phyloP scores from a whole-genome alignment of 2,888 invertebrate species.

The Halictus ligatus region DNA sequence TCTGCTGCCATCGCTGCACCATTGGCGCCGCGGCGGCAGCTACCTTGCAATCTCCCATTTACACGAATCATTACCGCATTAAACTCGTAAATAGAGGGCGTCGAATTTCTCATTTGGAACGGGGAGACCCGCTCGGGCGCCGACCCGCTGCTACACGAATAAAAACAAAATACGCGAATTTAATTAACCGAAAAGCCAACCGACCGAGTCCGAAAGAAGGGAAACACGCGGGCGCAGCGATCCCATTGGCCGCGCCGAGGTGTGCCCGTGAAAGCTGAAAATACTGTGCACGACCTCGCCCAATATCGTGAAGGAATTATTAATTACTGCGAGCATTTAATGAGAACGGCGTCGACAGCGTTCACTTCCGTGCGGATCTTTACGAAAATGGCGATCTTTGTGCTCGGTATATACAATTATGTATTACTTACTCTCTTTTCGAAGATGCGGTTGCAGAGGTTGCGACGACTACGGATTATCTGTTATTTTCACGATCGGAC shows the following conservation, averaged over 20 bases:
- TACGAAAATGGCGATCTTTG: neutral
- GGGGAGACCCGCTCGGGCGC: constrained; percentile 7
- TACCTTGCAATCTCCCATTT: constrained; percentile 54
- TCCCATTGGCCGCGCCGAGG: constrained; percentile 3
- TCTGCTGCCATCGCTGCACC: constrained; percentile 23
- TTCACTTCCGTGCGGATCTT: neutral
- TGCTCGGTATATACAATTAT: neutral
- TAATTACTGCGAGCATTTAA: neutral
- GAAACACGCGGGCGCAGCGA: constrained; percentile 3
- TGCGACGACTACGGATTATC: neutral
- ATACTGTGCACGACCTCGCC: neutral
- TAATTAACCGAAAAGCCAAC: constrained; percentile 45
- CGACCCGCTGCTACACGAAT: neutral
- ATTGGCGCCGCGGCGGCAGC: neutral
- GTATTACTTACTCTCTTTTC: neutral
- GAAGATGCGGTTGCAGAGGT: neutral
- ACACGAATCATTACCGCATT: constrained; percentile 61
- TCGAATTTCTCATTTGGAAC: constrained; percentile 59
- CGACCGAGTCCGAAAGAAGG: constrained; percentile 25
- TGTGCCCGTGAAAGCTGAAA: neutral
- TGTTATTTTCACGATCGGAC: neutral
- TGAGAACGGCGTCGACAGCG: neutral
- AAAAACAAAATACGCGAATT: constrained; percentile 44
- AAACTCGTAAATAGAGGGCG: constrained; percentile 61
- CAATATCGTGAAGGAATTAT: neutral